These are phyloP conservation scores for Drosophila saltans DNA, from an alignment of 1,140 invertebrate genomes.

Conservation along the genomic window DNA sequence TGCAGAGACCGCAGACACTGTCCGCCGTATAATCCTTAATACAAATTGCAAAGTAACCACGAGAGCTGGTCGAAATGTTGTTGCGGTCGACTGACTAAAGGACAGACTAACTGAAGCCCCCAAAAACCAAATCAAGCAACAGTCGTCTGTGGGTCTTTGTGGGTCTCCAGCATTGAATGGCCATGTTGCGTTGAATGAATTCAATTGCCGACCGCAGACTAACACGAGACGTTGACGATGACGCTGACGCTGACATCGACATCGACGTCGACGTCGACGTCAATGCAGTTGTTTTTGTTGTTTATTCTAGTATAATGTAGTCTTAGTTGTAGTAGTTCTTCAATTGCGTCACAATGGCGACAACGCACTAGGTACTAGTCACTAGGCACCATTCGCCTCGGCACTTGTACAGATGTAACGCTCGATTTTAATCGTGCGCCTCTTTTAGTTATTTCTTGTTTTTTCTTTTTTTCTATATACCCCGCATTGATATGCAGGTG, in stretches of 20 bases:
- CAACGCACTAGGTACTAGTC: conserved; percentile 60
- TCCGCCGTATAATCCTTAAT: conserved; percentile 68
- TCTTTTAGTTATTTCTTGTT: conserved; percentile 65
- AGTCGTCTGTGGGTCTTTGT: conserved; percentile 16
- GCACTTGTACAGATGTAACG: conserved; percentile 63
- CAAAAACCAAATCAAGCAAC: conserved; percentile 60
- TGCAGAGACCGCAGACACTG: conserved; percentile 57
- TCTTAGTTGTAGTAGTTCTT: conserved; percentile 45
- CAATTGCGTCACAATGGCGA: conserved; percentile 60
- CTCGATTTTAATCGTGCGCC: conserved; percentile 69
- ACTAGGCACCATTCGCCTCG: conserved; percentile 58
- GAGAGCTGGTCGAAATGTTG: conserved; percentile 53
- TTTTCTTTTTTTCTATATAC: conserved; percentile 43
- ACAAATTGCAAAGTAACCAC: conserved; percentile 79
- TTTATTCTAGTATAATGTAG: conserved; percentile 58
- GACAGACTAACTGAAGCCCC: conserved; percentile 51
- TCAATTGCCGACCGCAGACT: conserved; percentile 76
- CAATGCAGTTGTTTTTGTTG: conserved; percentile 37
- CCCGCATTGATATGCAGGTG: conserved; percentile 70
- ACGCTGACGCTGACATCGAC: background rate
- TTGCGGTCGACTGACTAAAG: conserved; percentile 37
- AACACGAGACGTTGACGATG: conserved; percentile 28
- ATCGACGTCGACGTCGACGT: too few species aligned
- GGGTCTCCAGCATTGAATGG: conserved; percentile 19
- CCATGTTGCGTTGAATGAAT: conserved; percentile 65